Evolutionary conservation across 2,888 invertebrate genomes (phyloP).

Genomic region (Hanleya hanleyi): DNA sequence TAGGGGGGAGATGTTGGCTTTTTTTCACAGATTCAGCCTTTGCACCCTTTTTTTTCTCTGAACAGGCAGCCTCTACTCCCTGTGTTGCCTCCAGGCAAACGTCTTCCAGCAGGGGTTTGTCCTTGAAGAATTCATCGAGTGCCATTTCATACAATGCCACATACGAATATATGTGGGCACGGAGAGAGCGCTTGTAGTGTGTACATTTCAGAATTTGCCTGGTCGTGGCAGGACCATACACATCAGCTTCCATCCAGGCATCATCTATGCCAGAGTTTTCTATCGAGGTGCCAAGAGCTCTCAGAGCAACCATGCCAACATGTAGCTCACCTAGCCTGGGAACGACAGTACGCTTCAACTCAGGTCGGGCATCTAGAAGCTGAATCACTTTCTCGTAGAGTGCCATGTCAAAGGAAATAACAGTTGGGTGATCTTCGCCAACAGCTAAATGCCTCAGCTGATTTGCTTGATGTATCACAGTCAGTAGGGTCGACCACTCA

Average conservation of each 20-base stretch:
- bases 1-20: constrained; percentile 18
- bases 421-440: constrained; percentile 24
- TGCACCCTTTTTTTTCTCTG: too few species aligned
- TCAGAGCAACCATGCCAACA: constrained; percentile 15
- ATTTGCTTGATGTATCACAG: neutral
- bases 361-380: constrained; percentile 22
- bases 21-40: constrained; percentile 13
- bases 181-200: constrained; percentile 15
- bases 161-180: constrained; percentile 13
- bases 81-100: neutral
- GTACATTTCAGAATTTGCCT: constrained; percentile 27
- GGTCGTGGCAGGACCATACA: constrained; percentile 18
- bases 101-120: neutral
- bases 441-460: neutral
- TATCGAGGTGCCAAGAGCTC: constrained; percentile 3
- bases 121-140: neutral
- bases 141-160: constrained; percentile 22
- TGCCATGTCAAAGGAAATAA: constrained; percentile 28
- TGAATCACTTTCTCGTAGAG: constrained; percentile 30
- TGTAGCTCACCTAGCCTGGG: constrained; percentile 26
- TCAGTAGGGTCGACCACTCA: constrained; percentile 3
- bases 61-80: neutral
- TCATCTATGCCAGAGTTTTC: constrained; percentile 21
- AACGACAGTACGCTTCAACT: constrained; percentile 14
- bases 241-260: constrained; percentile 22